A percentile compares a stretch with the other conserved stretches of the same genome.
phyloP scores from a whole-genome alignment of 2,888 invertebrate genomes.

The Scaptomyza polygonia region DNA sequence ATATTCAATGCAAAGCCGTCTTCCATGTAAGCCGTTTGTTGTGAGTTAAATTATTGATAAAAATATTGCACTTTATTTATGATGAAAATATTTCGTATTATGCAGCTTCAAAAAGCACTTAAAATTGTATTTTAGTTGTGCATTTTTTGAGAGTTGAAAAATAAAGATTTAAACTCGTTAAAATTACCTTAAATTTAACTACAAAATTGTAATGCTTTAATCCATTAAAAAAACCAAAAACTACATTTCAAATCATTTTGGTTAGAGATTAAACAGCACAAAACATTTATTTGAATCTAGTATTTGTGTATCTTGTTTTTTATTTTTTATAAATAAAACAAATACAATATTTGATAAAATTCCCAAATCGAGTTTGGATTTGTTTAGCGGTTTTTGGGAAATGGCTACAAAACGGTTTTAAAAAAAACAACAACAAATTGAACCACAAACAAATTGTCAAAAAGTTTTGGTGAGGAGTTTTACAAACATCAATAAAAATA shows the following conservation, averaged over 20 bases:
- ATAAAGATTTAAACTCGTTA: too few relatives aligned
- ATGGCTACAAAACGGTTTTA: not conserved
- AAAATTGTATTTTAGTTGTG: not conserved
- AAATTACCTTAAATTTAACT: too few relatives aligned
- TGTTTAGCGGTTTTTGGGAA: slow-evolving; percentile 5
- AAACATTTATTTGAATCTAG: slow-evolving; percentile 1
- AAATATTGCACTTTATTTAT: not conserved
- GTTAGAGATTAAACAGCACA: not conserved
- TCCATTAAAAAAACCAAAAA: too few relatives aligned
- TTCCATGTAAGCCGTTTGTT: not conserved
- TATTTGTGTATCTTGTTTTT: not conserved
- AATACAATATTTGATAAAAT: not conserved
- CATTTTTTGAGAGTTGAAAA: too few relatives aligned
- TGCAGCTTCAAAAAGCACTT: not conserved
- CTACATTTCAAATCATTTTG: not conserved
- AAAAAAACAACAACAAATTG: not conserved
- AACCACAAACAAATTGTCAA: slow-evolving; percentile 29
- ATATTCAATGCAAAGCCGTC: not conserved
- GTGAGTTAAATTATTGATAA: not conserved
- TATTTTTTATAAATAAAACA: not conserved
- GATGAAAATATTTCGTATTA: not conserved
- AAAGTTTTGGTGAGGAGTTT: slow-evolving; percentile 28
- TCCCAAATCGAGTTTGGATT: slow-evolving; percentile 12
- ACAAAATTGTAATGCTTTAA: too few relatives aligned
- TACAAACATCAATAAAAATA: slow-evolving; percentile 62